Evolutionary conservation across 2,888 invertebrate genomes (phyloP).

Genomic region (Agrochola lychnidis): DNA sequence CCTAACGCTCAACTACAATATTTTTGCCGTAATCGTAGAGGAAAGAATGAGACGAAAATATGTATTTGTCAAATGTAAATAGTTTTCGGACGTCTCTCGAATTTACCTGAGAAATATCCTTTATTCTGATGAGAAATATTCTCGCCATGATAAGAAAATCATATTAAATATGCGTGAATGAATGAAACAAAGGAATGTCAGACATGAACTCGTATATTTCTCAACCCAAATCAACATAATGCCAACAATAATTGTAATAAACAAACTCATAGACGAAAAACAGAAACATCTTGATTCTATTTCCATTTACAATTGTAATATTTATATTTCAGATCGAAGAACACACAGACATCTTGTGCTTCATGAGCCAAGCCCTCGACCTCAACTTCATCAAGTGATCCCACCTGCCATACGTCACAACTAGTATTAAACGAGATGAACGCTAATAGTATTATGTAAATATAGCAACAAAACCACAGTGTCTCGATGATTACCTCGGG

Average conservation of each 20-base stretch:
- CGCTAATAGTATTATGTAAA: constrained; percentile 86
- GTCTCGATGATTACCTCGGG: constrained; percentile 85
- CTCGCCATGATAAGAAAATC: neutral
- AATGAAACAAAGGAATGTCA: neutral
- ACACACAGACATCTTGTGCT: constrained; percentile 96
- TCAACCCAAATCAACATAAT: neutral
- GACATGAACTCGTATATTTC: neutral
- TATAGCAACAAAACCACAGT: constrained; percentile 78
- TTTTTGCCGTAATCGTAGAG: neutral
- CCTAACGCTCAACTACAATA: neutral
- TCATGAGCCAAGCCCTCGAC: constrained; percentile 94
- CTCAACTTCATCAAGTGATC: constrained; percentile 90
- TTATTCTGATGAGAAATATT: too few species aligned
- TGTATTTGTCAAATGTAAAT: neutral
- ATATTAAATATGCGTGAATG: neutral
- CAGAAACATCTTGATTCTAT: neutral
- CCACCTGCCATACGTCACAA: constrained; percentile 70
- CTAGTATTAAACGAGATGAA: constrained; percentile 71
- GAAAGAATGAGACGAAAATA: neutral
- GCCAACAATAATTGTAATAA: too few species aligned
- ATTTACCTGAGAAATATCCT: too few species aligned
- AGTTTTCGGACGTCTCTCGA: neutral
- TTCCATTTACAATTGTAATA: neutral
- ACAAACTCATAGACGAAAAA: neutral
- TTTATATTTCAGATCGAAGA: constrained; percentile 95